These are phyloP conservation scores for Rutpela maculata DNA, from an alignment of 2,888 invertebrate genomes.

Conservation along the genomic window DNA sequence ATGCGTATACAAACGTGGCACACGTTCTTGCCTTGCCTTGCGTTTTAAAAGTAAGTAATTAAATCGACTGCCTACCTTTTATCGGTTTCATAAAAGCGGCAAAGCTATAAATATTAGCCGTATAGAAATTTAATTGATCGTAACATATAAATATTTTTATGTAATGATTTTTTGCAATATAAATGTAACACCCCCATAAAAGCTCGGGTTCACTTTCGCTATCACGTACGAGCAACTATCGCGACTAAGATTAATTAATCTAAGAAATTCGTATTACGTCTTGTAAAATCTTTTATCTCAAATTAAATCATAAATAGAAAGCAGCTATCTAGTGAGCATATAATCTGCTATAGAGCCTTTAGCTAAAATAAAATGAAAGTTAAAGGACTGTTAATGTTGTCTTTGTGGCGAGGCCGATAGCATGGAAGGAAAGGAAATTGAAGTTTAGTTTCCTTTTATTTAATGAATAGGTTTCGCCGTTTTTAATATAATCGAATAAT, in stretches of 20 bases:
- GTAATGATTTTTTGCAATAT: conserved; percentile 25
- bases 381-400: conserved; percentile 20
- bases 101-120: background rate
- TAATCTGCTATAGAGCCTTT: conserved; percentile 31
- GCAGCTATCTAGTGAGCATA: conserved; percentile 31
- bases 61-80: background rate
- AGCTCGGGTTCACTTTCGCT: conserved; percentile 24
- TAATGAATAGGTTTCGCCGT: conserved; percentile 14
- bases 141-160: conserved; percentile 12
- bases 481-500: background rate
- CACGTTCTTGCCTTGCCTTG: background rate
- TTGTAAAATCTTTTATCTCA: conserved; percentile 39
- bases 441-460: conserved; percentile 28
- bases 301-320: conserved; percentile 42
- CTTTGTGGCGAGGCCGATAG: conserved; percentile 18
- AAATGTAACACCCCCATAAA: conserved; percentile 33
- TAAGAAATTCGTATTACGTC: conserved; percentile 27
- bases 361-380: conserved; percentile 43
- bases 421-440: conserved; percentile 16
- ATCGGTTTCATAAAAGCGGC: background rate
- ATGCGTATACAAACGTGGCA: background rate
- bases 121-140: conserved; percentile 22
- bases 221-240: conserved; percentile 28
- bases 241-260: conserved; percentile 39
- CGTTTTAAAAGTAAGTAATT: background rate